Percentiles rank a stretch among this genome's conserved stretches.
phyloP scores from a whole-genome alignment of 2,888 invertebrate species.

The Galeopsomyia nigrocyanea region DNA sequence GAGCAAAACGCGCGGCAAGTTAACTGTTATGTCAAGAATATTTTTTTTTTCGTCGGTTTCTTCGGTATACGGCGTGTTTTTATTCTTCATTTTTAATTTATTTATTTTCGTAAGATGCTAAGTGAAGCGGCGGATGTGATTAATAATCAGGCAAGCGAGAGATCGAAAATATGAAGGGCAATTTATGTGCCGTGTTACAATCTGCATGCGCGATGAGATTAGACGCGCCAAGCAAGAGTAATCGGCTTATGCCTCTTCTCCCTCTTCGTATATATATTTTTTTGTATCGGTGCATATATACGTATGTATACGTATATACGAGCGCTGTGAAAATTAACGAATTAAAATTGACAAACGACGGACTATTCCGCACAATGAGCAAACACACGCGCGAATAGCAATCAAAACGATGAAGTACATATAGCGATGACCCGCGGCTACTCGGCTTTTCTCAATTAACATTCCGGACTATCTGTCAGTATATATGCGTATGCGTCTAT shows the following conservation, averaged over 20 bases:
- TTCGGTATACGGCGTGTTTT: not conserved
- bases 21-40: too few relatives aligned
- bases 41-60: too few relatives aligned
- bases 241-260: constrained; percentile 8
- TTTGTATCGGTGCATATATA: not conserved
- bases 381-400: not conserved
- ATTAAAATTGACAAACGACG: too few relatives aligned
- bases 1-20: too few relatives aligned
- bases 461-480: not conserved
- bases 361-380: too few relatives aligned
- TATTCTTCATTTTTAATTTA: not conserved
- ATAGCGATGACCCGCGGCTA: too few relatives aligned
- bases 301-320: constrained; percentile 8
- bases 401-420: too few relatives aligned
- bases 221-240: constrained; percentile 26
- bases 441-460: not conserved
- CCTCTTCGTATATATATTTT: not conserved
- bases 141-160: constrained; percentile 36
- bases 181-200: constrained; percentile 16
- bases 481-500: too few relatives aligned
- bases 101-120: not conserved
- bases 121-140: constrained; percentile 30
- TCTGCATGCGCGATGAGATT: constrained; percentile 41
- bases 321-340: not conserved
- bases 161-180: constrained; percentile 45